Conservation (phyloP, 2,888 invertebrate genomes). For the Sussaba pulchella region DNA sequence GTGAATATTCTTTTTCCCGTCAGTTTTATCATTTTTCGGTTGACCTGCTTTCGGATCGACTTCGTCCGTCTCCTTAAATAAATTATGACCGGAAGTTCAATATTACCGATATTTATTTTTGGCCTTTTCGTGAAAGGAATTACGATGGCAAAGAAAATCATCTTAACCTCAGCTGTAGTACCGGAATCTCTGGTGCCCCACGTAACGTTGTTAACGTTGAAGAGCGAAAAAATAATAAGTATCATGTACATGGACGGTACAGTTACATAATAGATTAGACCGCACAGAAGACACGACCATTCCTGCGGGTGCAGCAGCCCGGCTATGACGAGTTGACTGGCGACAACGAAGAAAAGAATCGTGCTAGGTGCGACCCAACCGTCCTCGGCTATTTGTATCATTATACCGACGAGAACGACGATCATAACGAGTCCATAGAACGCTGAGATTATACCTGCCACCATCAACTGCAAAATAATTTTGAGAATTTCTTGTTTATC, state of each 20-base stretch:
- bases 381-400: slow-evolving; percentile 91
- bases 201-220: slow-evolving; percentile 96
- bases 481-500: too few relatives aligned
- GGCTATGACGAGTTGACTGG: slow-evolving; percentile 86
- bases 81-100: background rate
- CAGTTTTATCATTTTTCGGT: background rate
- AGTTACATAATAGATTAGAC: slow-evolving; percentile 94
- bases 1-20: background rate
- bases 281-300: slow-evolving; percentile 90
- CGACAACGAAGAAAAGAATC: slow-evolving; percentile 92
- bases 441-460: slow-evolving; percentile 91
- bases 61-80: slow-evolving; percentile 1
- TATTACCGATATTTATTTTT: too few relatives aligned
- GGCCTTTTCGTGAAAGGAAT: too few relatives aligned
- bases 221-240: slow-evolving; percentile 95
- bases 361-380: slow-evolving; percentile 93
- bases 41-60: background rate
- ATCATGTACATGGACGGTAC: slow-evolving; percentile 98
- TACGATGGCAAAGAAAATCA: too few relatives aligned
- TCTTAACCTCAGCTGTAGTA: slow-evolving; percentile 28
- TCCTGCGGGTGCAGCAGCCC: slow-evolving; percentile 92
- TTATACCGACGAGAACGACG: slow-evolving; percentile 93
- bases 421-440: slow-evolving; percentile 94
- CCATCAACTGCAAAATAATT: slow-evolving; percentile 86
- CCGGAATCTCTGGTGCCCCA: slow-evolving; percentile 96